Base-by-base conservation (phyloP, 2,888 invertebrate genomes). In the Timandra comae region DNA sequence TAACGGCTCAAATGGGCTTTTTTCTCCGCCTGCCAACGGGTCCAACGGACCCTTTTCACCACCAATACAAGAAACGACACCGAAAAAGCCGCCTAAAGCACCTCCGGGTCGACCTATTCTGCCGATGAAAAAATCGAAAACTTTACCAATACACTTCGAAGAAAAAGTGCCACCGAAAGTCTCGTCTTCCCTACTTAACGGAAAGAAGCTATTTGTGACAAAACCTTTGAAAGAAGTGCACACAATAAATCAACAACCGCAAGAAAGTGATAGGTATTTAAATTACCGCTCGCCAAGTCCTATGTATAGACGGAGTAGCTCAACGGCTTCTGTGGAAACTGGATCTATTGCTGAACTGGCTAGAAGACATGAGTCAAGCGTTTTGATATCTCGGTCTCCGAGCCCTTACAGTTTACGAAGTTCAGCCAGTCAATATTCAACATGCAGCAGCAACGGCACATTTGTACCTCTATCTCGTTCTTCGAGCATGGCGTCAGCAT, bases 371-470 rank as follows among this genome's bases (percentile, higher is more conserved):
- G 70, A 67, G 11, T 57, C 53, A 19, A 66, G 53, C 39, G 74
- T 56, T 31, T 56, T 81, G 8, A 67, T 81, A 19, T 87, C 88
- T 16, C 78, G 89, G 47, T 90, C 89, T 25, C 89, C 89, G 3
- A 89, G 89, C 61, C 89, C 89, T 7, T 76, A 71, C 46, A 80
- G 81, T 33, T 46, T 74, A 8, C 62, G 69, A 41, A 85, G 85
- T 49, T 75, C 81, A 23, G 58, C 63, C 12, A 86, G 86, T 53
- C 73, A 80, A 28, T 86, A 86, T 43, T 78, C 84, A 8, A 80
- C 86, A 21, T 86, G 86, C 56, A 82, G 79, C 60, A 84, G 82
- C 59, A 76, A 80, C 46, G 69, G 76, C 3, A 80, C 82, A 12
- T 82, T 56, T 38, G 76, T 78, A 9, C 79, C 84, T 2, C 44